Conservation (phyloP, 2,888 invertebrate species). For the Selenia dentaria region DNA sequence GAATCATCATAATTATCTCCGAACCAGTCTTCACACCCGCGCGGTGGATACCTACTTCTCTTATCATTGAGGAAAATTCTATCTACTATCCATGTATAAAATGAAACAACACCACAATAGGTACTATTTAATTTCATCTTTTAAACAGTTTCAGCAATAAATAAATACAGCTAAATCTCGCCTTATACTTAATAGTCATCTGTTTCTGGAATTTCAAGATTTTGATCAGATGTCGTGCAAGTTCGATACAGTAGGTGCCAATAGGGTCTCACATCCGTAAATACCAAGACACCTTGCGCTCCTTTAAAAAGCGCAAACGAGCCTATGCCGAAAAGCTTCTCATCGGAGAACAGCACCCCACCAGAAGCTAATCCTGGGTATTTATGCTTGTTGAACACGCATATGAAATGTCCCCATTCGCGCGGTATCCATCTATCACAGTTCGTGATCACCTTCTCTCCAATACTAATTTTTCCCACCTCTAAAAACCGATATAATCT, state of each 20-base stretch:
- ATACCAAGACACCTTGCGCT: not conserved
- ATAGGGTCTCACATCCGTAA: slow-evolving; percentile 14
- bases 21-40: no score
- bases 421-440: slow-evolving; percentile 1
- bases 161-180: no score
- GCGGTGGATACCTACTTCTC: no score
- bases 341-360: not conserved
- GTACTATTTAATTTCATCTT: no score
- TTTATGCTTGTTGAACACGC: not conserved
- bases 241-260: slow-evolving; percentile 5
- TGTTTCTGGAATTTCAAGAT: not conserved
- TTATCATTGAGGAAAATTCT: no score
- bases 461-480: not conserved
- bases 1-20: no score
- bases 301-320: not conserved
- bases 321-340: not conserved
- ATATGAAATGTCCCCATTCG: slow-evolving; percentile 2
- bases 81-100: no score
- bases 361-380: not conserved
- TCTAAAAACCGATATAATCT: not conserved
- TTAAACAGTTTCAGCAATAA: no score
- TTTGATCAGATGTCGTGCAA: slow-evolving; percentile 3
- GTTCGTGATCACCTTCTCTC: not conserved
- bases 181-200: no score
- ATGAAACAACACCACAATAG: no score